Percentiles rank a stretch among this genome's conserved stretches.
phyloP scores from a whole-genome alignment of 2,113 vertebrate species.

The Maccullochella peelii region DNA sequence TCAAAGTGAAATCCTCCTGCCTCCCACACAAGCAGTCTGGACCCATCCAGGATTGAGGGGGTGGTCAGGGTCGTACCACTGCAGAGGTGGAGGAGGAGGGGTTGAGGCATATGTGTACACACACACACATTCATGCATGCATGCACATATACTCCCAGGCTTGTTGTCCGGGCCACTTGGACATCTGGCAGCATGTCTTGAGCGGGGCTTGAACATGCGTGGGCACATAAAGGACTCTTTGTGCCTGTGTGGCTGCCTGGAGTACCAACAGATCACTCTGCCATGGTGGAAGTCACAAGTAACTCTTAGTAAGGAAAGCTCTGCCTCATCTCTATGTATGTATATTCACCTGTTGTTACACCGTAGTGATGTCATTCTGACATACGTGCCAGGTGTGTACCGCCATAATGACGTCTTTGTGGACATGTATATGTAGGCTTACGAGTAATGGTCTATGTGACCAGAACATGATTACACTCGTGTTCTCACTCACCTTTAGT shows the following conservation, averaged over 20 bases:
- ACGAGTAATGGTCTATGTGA: neutral
- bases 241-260: conserved; percentile 65
- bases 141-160: conserved; percentile 71
- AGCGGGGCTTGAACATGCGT: conserved; percentile 68
- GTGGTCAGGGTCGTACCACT: conserved; percentile 65
- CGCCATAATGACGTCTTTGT: conserved; percentile 24
- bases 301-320: conserved; percentile 39
- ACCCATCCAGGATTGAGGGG: conserved; percentile 62
- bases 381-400: conserved; percentile 52
- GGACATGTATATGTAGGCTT: neutral
- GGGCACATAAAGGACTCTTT: conserved; percentile 79
- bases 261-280: conserved; percentile 58
- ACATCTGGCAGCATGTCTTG: conserved; percentile 79
- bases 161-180: conserved; percentile 70
- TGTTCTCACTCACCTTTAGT: neutral
- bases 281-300: conserved; percentile 52
- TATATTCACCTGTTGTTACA: conserved; percentile 58
- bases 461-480: neutral
- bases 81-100: conserved; percentile 39
- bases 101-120: conserved; percentile 56
- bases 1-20: conserved; percentile 73
- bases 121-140: conserved; percentile 58
- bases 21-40: conserved; percentile 73
- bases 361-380: conserved; percentile 52
- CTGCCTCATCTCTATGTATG: conserved; percentile 39